Base-by-base conservation (phyloP, 2,888 invertebrate genomes). In the Lepas anatifera region DNA sequence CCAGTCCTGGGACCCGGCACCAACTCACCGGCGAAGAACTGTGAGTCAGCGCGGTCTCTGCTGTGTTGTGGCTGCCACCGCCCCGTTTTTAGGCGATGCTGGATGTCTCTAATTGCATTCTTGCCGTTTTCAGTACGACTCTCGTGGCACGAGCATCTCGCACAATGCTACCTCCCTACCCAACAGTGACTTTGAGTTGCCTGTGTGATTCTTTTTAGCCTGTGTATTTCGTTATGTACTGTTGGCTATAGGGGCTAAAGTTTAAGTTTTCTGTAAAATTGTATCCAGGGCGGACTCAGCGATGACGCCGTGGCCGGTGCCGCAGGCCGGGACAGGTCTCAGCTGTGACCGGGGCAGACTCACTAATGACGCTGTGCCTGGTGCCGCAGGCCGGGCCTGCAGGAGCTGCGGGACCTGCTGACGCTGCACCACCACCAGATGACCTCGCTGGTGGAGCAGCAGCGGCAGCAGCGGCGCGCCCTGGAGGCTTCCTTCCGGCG, bases 381-480 rank as follows among this genome's bases (percentile, higher is more conserved):
- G 4, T 46, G n/a, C 43, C 16, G 1, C 58, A 58, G 58, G 7
- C 32, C 32, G 32, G 58, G 25, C 22, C 35, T 58, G 58, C 32
- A 58, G n/a, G 66, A 66, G 39, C 66, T 66, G 25, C 66, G 66
- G 16, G 25, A 66, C 2, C 41, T 66, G 66, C 41, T 37, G 66
- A 16, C 66, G 66, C 66, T 37, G 25, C 66, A 66, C 39, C 25
- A 37, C 6, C 66, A 25, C 25, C 66, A 41, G 66, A n/a, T 66
- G 39, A 25, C 39, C 16, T 25, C 37, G 66, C 66, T 66, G 66
- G 66, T 66, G 25, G 39, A 66, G 39, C 39, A 66, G 66, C 66
- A 66, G 39, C 66, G 39, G 37, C 39, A 27, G 25, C 66, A 66
- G 66, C 37, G 66, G 39, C 66, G 39, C 66, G 66, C 66, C 13